Conservation (phyloP, 2,797 vertebrate species). For the Rallus crepitans region DNA sequence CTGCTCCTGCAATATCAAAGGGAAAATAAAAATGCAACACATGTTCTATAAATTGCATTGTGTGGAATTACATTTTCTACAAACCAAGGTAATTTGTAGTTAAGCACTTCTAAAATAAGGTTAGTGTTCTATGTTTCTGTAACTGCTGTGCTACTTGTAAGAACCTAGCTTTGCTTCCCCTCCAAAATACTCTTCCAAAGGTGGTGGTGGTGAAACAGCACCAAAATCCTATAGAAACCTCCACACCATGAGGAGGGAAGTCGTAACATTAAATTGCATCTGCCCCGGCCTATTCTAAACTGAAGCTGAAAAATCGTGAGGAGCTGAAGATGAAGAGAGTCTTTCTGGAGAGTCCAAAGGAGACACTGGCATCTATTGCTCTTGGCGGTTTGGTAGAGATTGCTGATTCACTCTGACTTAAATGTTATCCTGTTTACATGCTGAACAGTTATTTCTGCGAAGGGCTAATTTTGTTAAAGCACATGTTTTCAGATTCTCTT, state of each 20-base stretch:
- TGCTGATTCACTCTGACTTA: conserved; percentile 64
- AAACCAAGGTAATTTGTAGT: not conserved
- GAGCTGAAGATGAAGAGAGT: not conserved
- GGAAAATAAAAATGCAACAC: not conserved
- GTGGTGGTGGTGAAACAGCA: accelerated
- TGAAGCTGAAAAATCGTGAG: not conserved
- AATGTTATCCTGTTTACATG: conserved; percentile 51
- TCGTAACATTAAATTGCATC: not conserved
- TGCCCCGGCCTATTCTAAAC: not conserved
- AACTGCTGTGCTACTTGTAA: not conserved
- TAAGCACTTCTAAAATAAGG: not conserved
- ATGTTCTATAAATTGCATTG: not conserved
- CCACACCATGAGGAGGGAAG: not conserved
- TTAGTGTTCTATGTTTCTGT: not conserved
- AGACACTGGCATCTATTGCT: not conserved
- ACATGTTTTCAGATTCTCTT: not conserved
- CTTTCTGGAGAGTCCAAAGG: not conserved
- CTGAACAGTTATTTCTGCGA: not conserved
- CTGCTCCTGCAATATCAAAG: not conserved
- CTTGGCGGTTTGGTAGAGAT: not conserved
- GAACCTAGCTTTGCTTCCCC: not conserved
- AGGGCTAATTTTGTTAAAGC: not conserved
- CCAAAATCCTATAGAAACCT: not conserved
- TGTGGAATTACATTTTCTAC: not conserved
- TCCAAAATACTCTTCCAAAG: not conserved